Conservation (phyloP, 2,888 invertebrate genomes). For the Mechanitis messenoides region DNA sequence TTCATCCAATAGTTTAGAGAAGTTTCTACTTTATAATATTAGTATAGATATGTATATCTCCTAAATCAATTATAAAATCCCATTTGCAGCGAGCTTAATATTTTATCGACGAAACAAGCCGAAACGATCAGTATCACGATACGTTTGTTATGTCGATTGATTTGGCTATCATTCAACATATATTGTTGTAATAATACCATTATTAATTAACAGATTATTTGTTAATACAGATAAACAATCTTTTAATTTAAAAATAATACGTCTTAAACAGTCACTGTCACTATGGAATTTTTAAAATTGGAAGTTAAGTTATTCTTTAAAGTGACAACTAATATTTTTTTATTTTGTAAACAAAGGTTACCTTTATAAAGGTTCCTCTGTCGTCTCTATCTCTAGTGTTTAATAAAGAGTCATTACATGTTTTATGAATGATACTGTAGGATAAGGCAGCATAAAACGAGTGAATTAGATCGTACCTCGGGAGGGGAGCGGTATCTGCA, state of each 20-base stretch:
- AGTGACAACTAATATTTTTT: background rate
- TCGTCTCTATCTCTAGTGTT: no score
- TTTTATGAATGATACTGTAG: constrained; percentile 3
- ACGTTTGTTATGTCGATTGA: constrained; percentile 17
- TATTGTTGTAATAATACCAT: constrained; percentile 15
- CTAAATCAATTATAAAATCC: constrained; percentile 6
- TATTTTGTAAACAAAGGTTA: no score
- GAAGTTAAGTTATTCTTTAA: background rate
- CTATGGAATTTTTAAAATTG: background rate
- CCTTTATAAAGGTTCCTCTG: no score
- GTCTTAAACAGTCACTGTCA: background rate
- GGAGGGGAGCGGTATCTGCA: constrained; percentile 12
- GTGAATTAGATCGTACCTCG: constrained; percentile 6
- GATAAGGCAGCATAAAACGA: constrained; percentile 6
- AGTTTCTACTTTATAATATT: no score
- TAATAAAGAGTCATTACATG: background rate
- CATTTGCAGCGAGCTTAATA: constrained; percentile 4
- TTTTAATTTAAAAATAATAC: no score
- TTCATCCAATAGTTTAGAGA: no score
- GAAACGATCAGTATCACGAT: constrained; percentile 18
- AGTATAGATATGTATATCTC: background rate
- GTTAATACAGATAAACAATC: background rate
- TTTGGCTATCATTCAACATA: constrained; percentile 17
- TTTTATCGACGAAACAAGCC: constrained; percentile 18
- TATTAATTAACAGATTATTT: constrained; percentile 7